A percentile compares a stretch with the other conserved stretches of the same genome.
Conservation (phyloP, 37 sponge, comb jelly and placozoan species). For the Theonella swinhoei region DNA sequence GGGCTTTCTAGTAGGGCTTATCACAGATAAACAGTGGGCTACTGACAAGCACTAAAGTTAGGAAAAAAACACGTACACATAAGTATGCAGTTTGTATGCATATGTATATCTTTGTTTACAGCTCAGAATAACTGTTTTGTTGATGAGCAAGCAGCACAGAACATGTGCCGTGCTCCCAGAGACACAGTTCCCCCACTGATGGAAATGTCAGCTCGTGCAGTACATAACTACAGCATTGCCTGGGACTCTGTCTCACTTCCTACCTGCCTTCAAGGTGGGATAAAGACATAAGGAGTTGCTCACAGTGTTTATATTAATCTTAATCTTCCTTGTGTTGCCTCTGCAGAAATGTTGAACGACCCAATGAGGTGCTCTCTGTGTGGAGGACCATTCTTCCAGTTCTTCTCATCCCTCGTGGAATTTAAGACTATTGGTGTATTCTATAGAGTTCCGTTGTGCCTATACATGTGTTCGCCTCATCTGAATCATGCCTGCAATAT, state of each 20-base stretch:
- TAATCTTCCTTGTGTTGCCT: no score
- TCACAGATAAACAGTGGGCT: no score
- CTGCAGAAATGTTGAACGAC: constrained; percentile 56
- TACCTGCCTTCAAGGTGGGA: background rate
- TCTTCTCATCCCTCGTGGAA: constrained; percentile 25
- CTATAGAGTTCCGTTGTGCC: constrained; percentile 24
- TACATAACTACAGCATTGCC: background rate
- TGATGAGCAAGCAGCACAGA: constrained; percentile 18
- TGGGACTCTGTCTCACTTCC: background rate
- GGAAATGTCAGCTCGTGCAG: constrained; percentile 47
- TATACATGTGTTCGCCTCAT: constrained; percentile 2
- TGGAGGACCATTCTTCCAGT: constrained; percentile 55
- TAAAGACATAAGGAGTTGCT: background rate
- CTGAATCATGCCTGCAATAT: constrained; percentile 1
- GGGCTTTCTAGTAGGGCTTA: no score
- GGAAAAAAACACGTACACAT: no score
- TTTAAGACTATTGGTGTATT: constrained; percentile 47
- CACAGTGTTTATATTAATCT: no score
- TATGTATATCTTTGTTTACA: background rate
- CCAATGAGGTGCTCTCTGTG: constrained; percentile 53
- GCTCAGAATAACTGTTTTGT: constrained; percentile 64
- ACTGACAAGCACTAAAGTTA: no score
- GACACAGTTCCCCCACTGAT: constrained; percentile 42
- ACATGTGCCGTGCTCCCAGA: constrained; percentile 1
- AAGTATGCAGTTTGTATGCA: no score